These are phyloP conservation scores for Phoxinus dragarum DNA, from an alignment of 2,797 vertebrate genomes.

Conservation along the genomic window DNA sequence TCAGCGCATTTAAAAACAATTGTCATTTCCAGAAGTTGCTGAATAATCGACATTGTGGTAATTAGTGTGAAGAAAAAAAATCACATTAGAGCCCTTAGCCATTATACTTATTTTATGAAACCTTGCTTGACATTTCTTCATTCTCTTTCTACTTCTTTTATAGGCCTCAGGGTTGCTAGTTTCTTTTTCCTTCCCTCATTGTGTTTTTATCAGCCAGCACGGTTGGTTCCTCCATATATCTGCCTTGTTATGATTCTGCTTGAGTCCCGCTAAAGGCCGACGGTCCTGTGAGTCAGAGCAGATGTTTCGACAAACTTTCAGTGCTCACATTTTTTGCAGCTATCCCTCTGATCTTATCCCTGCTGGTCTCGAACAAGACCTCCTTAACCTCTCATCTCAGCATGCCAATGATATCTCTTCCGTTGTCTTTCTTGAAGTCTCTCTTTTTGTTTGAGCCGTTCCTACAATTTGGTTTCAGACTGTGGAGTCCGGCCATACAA, in stretches of 20 bases:
- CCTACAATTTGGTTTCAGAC: conserved; percentile 61
- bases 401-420: not conserved
- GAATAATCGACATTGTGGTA: conserved; percentile 14
- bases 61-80: conserved; percentile 7
- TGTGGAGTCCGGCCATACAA: conserved; percentile 82
- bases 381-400: conserved; percentile 25
- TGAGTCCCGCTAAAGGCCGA: conserved; percentile 9
- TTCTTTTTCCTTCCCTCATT: conserved; percentile 51
- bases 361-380: conserved; percentile 10
- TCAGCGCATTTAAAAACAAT: conserved; percentile 16
- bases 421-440: not conserved
- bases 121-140: conserved; percentile 68
- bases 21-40: conserved; percentile 9
- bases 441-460: not conserved
- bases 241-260: conserved; percentile 39
- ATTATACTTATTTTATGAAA: conserved; percentile 72
- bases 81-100: conserved; percentile 56
- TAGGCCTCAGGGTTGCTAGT: conserved; percentile 58
- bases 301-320: conserved; percentile 8
- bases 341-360: conserved; percentile 20
- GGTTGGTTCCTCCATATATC: not conserved
- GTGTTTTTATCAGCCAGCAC: conserved; percentile 24
- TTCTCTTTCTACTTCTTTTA: conserved; percentile 59
- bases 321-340: conserved; percentile 9
- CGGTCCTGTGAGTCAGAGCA: conserved; percentile 39